Evolutionary conservation across 2,797 vertebrate species (phyloP).

Genomic region (Poeciliopsis gracilis): DNA sequence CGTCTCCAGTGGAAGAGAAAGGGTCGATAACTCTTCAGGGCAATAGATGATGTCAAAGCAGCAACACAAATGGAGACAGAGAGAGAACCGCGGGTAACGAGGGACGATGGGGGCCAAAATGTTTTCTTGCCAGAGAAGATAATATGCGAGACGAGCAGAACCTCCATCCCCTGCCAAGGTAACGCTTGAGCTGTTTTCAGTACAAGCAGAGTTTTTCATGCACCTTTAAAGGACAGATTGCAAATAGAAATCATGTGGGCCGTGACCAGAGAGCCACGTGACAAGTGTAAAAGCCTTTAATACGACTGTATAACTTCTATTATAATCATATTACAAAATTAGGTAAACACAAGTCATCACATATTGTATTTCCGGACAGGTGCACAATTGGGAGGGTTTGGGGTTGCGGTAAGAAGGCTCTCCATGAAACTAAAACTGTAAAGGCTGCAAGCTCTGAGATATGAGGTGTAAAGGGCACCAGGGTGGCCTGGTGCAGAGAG

Average conservation of each 20-base stretch:
- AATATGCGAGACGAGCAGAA: background rate
- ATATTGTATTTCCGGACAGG: background rate
- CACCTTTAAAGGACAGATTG: background rate
- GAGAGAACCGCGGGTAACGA: background rate
- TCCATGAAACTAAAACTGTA: constrained; percentile 13
- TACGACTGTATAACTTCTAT: background rate
- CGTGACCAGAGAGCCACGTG: background rate
- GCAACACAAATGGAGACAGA: background rate
- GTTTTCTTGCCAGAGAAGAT: background rate
- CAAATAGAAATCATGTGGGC: background rate
- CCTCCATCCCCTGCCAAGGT: background rate
- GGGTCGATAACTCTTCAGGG: constrained; percentile 18
- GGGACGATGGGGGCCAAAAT: background rate
- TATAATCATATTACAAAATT: background rate
- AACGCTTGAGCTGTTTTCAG: background rate
- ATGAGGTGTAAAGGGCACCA: constrained; percentile 36
- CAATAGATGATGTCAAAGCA: constrained; percentile 23
- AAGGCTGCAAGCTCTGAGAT: constrained; percentile 16
- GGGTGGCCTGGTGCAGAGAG: constrained; percentile 12
- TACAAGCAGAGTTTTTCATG: background rate
- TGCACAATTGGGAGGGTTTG: background rate
- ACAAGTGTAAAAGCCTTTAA: background rate
- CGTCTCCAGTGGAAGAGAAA: background rate
- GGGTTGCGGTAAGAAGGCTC: constrained; percentile 8
- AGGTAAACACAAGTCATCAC: background rate